Percentiles rank a stretch among this genome's conserved stretches.
These are phyloP conservation scores for Serrognathus titanus DNA, from an alignment of 2,888 invertebrate species.

Conservation along the genomic window DNA sequence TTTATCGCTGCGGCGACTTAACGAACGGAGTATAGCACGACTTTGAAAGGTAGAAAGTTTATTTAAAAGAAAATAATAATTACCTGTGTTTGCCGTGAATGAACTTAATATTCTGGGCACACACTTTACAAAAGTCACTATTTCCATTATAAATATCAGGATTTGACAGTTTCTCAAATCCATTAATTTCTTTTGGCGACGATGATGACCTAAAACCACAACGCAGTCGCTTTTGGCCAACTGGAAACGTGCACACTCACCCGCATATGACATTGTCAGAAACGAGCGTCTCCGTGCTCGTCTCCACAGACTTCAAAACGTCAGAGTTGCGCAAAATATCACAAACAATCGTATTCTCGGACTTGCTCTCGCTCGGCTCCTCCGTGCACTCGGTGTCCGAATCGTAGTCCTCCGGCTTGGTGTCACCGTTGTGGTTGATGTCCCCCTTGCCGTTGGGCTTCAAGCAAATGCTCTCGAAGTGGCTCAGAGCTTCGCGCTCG, in stretches of 20 bases:
- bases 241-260: slow-evolving; percentile 19
- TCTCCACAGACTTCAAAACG: slow-evolving; percentile 44
- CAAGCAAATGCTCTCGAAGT: slow-evolving; percentile 29
- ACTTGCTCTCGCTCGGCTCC: slow-evolving; percentile 34
- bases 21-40: neutral
- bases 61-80: slow-evolving; percentile 8
- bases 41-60: neutral
- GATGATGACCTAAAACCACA: slow-evolving; percentile 32
- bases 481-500: slow-evolving; percentile 14
- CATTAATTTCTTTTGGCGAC: slow-evolving; percentile 41
- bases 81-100: slow-evolving; percentile 37
- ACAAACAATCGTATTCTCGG: slow-evolving; percentile 36
- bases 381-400: slow-evolving; percentile 35
- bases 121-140: slow-evolving; percentile 39
- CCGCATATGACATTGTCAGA: slow-evolving; percentile 39
- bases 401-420: slow-evolving; percentile 32
- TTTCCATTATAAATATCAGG: slow-evolving; percentile 31
- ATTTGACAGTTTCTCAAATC: slow-evolving; percentile 40
- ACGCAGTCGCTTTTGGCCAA: neutral
- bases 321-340: slow-evolving; percentile 13
- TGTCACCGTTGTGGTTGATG: slow-evolving; percentile 26
- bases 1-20: no score
- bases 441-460: slow-evolving; percentile 22
- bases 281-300: slow-evolving; percentile 55
- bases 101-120: slow-evolving; percentile 40